phyloP scores from a whole-genome alignment of 2,888 invertebrate species.

The Cheilosia pagana region DNA sequence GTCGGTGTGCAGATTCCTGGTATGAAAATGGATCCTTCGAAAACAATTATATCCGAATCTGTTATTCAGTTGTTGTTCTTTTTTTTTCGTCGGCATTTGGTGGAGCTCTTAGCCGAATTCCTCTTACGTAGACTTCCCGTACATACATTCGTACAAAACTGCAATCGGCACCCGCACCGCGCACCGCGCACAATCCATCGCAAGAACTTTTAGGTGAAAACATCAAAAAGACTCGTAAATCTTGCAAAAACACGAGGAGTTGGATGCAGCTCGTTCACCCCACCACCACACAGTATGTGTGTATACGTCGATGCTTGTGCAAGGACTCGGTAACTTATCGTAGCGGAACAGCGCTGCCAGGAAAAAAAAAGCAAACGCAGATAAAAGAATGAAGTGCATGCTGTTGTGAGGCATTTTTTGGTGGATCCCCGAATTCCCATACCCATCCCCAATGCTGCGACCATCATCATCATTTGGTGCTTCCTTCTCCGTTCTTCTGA shows the following conservation, averaged over 20 bases:
- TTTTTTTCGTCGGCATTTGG: conserved; percentile 17
- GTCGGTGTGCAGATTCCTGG: not conserved
- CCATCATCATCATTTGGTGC: conserved; percentile 40
- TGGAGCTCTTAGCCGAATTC: conserved; percentile 32
- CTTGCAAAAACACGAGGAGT: conserved; percentile 54
- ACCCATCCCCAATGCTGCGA: conserved; percentile 1
- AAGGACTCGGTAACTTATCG: conserved; percentile 66
- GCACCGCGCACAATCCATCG: conserved; percentile 18
- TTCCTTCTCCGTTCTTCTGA: conserved; percentile 14
- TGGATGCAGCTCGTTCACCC: conserved; percentile 32
- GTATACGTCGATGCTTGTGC: conserved; percentile 14
- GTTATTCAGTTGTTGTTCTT: not conserved
- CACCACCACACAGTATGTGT: not conserved
- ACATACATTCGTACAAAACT: conserved; percentile 10
- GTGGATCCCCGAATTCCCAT: conserved; percentile 2
- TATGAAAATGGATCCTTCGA: conserved; percentile 44
- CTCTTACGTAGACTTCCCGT: not conserved
- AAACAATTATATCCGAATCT: conserved; percentile 62
- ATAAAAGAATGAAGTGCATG: conserved; percentile 38
- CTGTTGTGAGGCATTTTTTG: conserved; percentile 16
- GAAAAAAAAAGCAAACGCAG: conserved; percentile 13
- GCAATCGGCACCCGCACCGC: conserved; percentile 6
- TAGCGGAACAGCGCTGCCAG: conserved; percentile 51
- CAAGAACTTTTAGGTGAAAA: conserved; percentile 52
- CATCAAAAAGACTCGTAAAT: conserved; percentile 61